Evolutionary conservation across 1,140 invertebrate genomes (phyloP).

Genomic region (Drosophila pallidifrons): DNA sequence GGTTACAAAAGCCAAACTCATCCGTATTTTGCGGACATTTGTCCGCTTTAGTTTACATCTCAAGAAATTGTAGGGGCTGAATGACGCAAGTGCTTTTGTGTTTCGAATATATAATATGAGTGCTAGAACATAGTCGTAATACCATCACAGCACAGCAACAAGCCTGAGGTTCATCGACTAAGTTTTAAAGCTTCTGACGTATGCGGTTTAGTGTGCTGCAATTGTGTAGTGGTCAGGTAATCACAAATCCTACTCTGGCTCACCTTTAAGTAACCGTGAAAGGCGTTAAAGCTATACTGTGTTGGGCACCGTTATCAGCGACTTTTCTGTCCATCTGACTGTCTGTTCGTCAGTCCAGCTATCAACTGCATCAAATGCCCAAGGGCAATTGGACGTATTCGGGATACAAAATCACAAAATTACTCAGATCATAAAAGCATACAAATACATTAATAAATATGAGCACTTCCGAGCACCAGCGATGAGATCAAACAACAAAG

Average conservation of each 20-base stretch:
- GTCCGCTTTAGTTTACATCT: not conserved
- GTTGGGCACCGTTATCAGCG: slow-evolving; percentile 21
- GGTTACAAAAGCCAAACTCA: too few relatives aligned
- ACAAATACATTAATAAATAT: not conserved
- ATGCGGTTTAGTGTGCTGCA: slow-evolving; percentile 18
- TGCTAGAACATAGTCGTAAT: not conserved
- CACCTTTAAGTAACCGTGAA: slow-evolving; percentile 81
- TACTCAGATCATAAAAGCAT: not conserved
- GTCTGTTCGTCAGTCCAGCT: not conserved
- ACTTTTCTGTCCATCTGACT: not conserved
- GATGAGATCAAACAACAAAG: not conserved
- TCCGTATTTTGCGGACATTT: not conserved
- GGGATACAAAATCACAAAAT: not conserved
- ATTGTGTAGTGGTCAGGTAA: not conserved
- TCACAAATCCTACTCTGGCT: slow-evolving; percentile 30
- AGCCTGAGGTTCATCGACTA: slow-evolving; percentile 41
- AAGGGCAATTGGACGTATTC: slow-evolving; percentile 46
- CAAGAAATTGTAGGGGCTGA: not conserved
- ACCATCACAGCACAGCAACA: slow-evolving; percentile 29
- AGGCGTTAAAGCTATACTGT: slow-evolving; percentile 17
- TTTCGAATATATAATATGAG: slow-evolving; percentile 8
- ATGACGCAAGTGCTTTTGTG: slow-evolving; percentile 24
- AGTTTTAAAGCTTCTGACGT: slow-evolving; percentile 53
- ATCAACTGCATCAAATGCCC: slow-evolving; percentile 22
- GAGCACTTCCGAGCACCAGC: not conserved